phyloP scores from a whole-genome alignment of 1,140 invertebrate genomes.

The Rhagoletis zephyria region DNA sequence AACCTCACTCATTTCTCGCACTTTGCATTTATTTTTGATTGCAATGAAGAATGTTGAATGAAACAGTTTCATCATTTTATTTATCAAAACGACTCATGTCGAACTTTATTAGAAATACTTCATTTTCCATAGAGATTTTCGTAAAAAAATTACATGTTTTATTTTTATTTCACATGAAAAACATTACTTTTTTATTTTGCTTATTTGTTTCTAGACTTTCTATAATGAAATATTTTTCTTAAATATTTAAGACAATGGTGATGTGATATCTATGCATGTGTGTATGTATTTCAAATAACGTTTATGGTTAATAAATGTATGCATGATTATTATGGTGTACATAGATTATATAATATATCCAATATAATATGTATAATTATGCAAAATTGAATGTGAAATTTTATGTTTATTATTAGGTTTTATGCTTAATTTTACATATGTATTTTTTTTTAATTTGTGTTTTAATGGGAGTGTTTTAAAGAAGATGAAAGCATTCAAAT shows the following conservation, averaged over 20 bases:
- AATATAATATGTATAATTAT: conserved; percentile 44
- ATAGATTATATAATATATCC: conserved; percentile 52
- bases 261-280: conserved; percentile 41
- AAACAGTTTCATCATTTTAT: not conserved
- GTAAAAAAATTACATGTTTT: conserved; percentile 37
- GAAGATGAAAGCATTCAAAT: conserved; percentile 20
- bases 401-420: conserved; percentile 25
- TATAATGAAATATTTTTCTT: conserved; percentile 49
- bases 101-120: conserved; percentile 43
- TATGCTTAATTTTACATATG: not conserved
- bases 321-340: conserved; percentile 40
- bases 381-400: conserved; percentile 43
- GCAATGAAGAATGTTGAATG: no score
- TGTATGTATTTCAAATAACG: conserved; percentile 47
- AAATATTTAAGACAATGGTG: conserved; percentile 48
- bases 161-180: conserved; percentile 52
- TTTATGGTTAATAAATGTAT: conserved; percentile 34
- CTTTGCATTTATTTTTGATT: not conserved
- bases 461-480: not conserved
- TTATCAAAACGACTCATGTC: conserved; percentile 31
- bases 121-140: conserved; percentile 33
- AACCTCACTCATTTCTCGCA: no score
- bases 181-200: conserved; percentile 50
- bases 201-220: conserved; percentile 43
- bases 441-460: not conserved